Evolutionary conservation across 2,797 vertebrate genomes (phyloP).

Genomic region (Anguilla pacifica): DNA sequence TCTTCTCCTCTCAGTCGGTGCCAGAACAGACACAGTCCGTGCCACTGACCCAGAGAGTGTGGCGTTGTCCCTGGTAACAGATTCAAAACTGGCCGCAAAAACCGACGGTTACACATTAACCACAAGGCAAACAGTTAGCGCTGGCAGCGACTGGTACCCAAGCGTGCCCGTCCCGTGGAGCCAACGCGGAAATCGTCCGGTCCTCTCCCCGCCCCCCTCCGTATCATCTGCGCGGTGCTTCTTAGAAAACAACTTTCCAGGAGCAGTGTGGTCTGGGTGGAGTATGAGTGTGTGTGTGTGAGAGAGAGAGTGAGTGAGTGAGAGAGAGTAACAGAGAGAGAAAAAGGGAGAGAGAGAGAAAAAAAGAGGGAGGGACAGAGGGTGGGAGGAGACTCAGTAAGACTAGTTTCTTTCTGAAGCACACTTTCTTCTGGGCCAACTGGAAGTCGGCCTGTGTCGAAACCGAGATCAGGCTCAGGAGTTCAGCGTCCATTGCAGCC

Average conservation of each 20-base stretch:
- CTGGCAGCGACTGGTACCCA: conserved; percentile 72
- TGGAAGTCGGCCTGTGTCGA: neutral
- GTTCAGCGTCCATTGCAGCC: neutral
- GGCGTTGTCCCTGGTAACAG: conserved; percentile 35
- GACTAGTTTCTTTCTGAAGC: neutral
- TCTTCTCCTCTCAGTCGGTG: conserved; percentile 36
- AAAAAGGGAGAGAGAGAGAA: neutral
- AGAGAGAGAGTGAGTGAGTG: neutral
- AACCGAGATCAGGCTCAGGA: neutral
- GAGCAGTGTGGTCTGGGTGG: conserved; percentile 42
- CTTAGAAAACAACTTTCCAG: conserved; percentile 52
- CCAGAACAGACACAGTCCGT: conserved; percentile 32
- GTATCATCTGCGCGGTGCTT: conserved; percentile 14
- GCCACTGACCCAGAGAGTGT: conserved; percentile 9
- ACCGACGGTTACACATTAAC: conserved; percentile 84
- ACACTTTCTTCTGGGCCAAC: neutral
- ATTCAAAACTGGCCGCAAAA: conserved; percentile 43
- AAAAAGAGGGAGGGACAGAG: neutral
- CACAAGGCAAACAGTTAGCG: conserved; percentile 76
- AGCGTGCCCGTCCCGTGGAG: neutral
- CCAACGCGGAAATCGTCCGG: conserved; percentile 22
- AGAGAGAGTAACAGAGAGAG: neutral
- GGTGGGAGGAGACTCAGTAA: conserved; percentile 21
- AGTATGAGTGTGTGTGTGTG: conserved; percentile 23
- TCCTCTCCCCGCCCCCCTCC: conserved; percentile 26